phyloP scores from a whole-genome alignment of 2,888 invertebrate species.

The Agriotes lineatus region DNA sequence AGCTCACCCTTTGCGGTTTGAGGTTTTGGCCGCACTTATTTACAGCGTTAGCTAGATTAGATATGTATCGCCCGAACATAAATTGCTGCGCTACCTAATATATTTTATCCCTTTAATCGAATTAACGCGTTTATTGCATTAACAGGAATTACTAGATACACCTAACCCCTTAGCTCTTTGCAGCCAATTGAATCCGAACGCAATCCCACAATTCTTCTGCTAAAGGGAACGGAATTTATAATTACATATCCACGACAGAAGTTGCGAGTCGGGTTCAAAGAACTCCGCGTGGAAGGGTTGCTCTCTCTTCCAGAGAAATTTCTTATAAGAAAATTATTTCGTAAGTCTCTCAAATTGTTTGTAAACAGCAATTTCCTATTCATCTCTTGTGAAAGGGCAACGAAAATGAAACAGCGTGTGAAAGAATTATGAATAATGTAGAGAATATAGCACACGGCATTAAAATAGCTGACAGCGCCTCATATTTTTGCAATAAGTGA shows the following conservation, averaged over 20 bases:
- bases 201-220: background rate
- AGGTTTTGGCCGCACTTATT: conserved; percentile 34
- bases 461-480: conserved; percentile 22
- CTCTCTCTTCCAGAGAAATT: conserved; percentile 15
- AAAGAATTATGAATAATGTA: conserved; percentile 41
- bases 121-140: conserved; percentile 31
- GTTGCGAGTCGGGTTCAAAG: background rate
- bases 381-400: conserved; percentile 35
- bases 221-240: background rate
- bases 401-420: conserved; percentile 40
- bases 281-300: background rate
- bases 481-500: conserved; percentile 20
- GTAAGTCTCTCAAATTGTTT: conserved; percentile 40
- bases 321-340: conserved; percentile 36
- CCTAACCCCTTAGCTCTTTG: conserved; percentile 14
- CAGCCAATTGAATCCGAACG: conserved; percentile 11
- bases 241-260: background rate
- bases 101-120: conserved; percentile 27
- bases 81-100: conserved; percentile 22
- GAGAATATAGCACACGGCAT: conserved; percentile 31
- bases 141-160: conserved; percentile 22
- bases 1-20: conserved; percentile 38
- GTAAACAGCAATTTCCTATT: conserved; percentile 44
- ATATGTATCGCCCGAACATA: conserved; percentile 37
- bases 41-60: conserved; percentile 35